phyloP scores from a whole-genome alignment of 2,113 vertebrate genomes.

The Numida meleagris region DNA sequence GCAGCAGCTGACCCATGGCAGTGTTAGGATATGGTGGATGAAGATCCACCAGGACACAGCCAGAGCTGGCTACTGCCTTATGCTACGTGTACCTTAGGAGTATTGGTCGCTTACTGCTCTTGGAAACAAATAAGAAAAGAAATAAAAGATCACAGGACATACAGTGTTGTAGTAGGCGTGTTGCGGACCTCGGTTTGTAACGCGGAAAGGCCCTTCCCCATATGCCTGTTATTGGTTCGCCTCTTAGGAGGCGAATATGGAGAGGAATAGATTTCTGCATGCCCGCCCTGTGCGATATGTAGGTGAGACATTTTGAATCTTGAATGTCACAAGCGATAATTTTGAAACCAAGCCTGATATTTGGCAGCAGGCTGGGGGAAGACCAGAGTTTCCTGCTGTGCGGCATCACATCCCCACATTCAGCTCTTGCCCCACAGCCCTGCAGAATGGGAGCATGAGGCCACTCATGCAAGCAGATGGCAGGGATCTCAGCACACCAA shows the following conservation, averaged over 20 bases:
- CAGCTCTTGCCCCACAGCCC: neutral
- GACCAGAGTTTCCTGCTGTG: neutral
- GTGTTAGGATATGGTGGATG: neutral
- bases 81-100: neutral
- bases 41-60: neutral
- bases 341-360: neutral
- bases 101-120: neutral
- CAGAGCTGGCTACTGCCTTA: neutral
- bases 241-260: no score
- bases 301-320: neutral
- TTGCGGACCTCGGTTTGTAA: no score
- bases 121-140: neutral
- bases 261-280: neutral
- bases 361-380: neutral
- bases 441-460: fast-evolving
- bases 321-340: neutral
- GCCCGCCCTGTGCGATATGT: neutral
- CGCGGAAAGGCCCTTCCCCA: no score
- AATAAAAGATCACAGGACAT: neutral
- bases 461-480: neutral
- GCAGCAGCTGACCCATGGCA: neutral
- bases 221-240: no score
- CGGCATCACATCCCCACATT: neutral
- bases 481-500: neutral
- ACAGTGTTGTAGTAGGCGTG: no score